Base-by-base conservation (phyloP, 2,797 vertebrate genomes). In the Lycodopsis pacificus region DNA sequence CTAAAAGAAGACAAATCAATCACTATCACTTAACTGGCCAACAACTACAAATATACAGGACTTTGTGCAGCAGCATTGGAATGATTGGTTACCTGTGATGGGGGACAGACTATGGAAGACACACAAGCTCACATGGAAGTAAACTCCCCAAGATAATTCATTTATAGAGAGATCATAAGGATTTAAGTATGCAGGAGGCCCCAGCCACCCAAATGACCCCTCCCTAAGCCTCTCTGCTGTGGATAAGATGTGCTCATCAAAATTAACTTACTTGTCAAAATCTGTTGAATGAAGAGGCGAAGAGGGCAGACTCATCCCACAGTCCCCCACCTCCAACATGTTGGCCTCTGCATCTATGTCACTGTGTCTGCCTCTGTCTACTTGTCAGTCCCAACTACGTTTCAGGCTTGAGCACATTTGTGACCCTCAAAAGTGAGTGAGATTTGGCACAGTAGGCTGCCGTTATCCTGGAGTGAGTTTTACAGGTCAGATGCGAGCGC, bases 111-210 rank as follows among this genome's bases (percentile, higher is more conserved):
- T 46, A 11, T 64, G 36, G 48, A 70, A 79, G 73, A 76, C 64
- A 48, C 63, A 61, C 10, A 38, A 64, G 51, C 76, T 76, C 11
- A 62, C 57, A 44, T 73, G 27, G 78, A 74, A 44, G 66, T 61
- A 34, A 85, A 78, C 85, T 89, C 69, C 81, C 70, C 34, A 44
- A 49, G 73, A 75, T 46, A 63, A 34, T 86, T 82, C 56, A 83
- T 83, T 89, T 79, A 82, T 80, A 61, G 76, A 61, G 62, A 77
- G 82, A 74, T 85, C 80, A 75, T 57, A 54, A 67, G 49, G 80
- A 67, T 86, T 83, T 82, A 22, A 57, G 65, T 62, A 63, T 75
- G 79, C 64, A 71, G 81, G 80, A 32, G 81, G 66, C 27, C 69
- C 12, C 46, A 64, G 66, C 75, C 88, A 87, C 86, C 84, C 82